Conservation (phyloP, 2,797 vertebrate genomes). For the Neoniphon sammara region DNA sequence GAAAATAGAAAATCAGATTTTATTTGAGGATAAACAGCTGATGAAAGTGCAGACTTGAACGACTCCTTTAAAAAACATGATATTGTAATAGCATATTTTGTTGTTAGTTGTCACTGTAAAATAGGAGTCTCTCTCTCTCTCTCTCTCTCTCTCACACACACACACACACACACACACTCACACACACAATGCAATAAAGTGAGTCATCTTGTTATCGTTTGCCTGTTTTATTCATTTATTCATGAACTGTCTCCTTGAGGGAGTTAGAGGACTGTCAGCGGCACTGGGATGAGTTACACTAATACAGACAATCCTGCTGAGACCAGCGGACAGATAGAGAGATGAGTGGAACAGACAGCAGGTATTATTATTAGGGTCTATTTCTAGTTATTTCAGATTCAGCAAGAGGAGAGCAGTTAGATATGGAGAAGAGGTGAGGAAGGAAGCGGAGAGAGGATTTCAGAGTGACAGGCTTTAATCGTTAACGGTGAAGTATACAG, state of each 20-base stretch:
- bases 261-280: conserved; percentile 15
- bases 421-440: conserved; percentile 30
- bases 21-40: conserved; percentile 28
- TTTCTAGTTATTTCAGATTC: conserved; percentile 53
- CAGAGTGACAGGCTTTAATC: conserved; percentile 10
- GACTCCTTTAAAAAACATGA: conserved; percentile 18
- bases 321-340: conserved; percentile 9
- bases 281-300: conserved; percentile 48
- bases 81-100: conserved; percentile 12
- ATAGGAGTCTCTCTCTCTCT: conserved; percentile 27
- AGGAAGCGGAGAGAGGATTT: neutral
- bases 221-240: conserved; percentile 72
- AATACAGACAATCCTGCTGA: conserved; percentile 55
- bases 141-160: neutral
- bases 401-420: conserved; percentile 23
- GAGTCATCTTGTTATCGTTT: conserved; percentile 63
- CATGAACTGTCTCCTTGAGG: conserved; percentile 68
- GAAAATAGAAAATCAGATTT: neutral
- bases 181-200: conserved; percentile 40
- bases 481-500: conserved; percentile 23
- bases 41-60: conserved; percentile 2
- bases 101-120: conserved; percentile 14
- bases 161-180: conserved; percentile 9
- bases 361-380: conserved; percentile 33
- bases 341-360: conserved; percentile 19